Conservation (phyloP, 1,140 invertebrate genomes). For the Leptestheria dahalacensis region DNA sequence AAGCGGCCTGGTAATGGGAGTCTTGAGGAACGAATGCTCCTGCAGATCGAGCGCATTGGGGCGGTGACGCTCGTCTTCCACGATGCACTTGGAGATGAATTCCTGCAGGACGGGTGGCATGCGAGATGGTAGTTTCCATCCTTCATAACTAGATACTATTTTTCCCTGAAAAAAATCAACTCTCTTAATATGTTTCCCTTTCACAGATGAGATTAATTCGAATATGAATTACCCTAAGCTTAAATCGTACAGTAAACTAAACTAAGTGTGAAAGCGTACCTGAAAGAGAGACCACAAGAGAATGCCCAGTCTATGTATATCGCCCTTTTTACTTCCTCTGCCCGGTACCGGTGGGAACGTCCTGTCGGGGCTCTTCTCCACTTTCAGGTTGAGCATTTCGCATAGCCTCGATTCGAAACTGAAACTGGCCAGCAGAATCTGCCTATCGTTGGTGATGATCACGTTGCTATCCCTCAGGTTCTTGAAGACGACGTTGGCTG, state of each 20-base stretch:
- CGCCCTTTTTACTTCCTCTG: conserved; percentile 50
- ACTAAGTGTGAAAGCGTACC: conserved; percentile 31
- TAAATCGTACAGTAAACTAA: conserved; percentile 33
- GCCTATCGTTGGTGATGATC: conserved; percentile 27
- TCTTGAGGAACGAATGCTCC: conserved; percentile 1
- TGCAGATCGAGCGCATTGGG: conserved; percentile 7
- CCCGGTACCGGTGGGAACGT: conserved; percentile 37
- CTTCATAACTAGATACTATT: background rate
- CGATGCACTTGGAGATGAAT: conserved; percentile 40
- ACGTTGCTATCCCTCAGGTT: conserved; percentile 34
- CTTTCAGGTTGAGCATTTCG: conserved; percentile 28
- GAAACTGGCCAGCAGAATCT: conserved; percentile 43
- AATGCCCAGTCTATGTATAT: conserved; percentile 50
- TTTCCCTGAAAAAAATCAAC: conserved; percentile 41
- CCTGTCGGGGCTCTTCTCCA: conserved; percentile 22
- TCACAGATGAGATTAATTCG: conserved; percentile 41
- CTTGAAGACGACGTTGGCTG: conserved; percentile 61
- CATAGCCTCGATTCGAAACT: conserved; percentile 48
- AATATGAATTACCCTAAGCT: conserved; percentile 34
- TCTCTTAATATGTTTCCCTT: too few relatives aligned
- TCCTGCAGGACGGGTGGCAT: conserved; percentile 34
- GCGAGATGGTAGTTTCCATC: conserved; percentile 14
- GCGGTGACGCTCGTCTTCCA: conserved; percentile 18
- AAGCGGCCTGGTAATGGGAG: conserved; percentile 3
- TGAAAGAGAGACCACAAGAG: conserved; percentile 39